Percentiles rank a stretch among this genome's conserved stretches.
These are phyloP conservation scores for Acrobasis suavella DNA, from an alignment of 2,888 invertebrate genomes.

Conservation along the genomic window DNA sequence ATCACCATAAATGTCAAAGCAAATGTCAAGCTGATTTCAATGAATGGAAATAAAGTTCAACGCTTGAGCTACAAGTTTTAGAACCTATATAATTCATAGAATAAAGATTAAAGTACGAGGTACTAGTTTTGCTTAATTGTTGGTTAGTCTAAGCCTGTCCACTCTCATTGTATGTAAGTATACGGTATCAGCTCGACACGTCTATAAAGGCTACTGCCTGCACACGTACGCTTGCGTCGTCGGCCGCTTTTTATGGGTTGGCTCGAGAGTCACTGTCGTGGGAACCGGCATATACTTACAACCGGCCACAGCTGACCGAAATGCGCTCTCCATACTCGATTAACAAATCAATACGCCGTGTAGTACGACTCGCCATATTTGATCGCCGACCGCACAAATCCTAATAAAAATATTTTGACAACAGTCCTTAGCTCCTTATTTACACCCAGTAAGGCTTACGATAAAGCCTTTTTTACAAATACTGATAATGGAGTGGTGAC, in stretches of 20 bases:
- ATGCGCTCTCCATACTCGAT: constrained; percentile 80
- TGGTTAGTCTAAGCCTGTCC: constrained; percentile 42
- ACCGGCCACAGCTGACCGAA: constrained; percentile 79
- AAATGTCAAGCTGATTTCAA: constrained; percentile 38
- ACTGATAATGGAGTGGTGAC: constrained; percentile 42
- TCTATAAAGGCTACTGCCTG: constrained; percentile 75
- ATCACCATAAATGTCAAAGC: constrained; percentile 26
- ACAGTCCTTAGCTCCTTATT: constrained; percentile 54
- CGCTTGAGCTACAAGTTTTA: background rate
- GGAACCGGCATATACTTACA: constrained; percentile 80
- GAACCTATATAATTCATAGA: background rate
- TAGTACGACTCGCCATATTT: constrained; percentile 65
- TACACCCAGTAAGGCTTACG: constrained; percentile 37
- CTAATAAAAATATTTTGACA: constrained; percentile 57
- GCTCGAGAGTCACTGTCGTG: constrained; percentile 76
- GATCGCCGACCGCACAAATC: constrained; percentile 58
- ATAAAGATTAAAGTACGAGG: constrained; percentile 33
- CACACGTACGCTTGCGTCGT: constrained; percentile 76
- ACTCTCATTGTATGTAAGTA: constrained; percentile 48
- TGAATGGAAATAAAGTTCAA: constrained; percentile 34
- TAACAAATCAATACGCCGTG: constrained; percentile 77
- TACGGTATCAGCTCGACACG: constrained; percentile 63
- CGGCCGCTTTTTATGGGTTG: constrained; percentile 77
- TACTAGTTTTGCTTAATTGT: constrained; percentile 56
- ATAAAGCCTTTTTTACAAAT: constrained; percentile 40